Evolutionary conservation across 2,888 invertebrate species (phyloP), one percentile per base, ranked within the genome.

Genomic region (Steinernema hermaphroditum): DNA sequence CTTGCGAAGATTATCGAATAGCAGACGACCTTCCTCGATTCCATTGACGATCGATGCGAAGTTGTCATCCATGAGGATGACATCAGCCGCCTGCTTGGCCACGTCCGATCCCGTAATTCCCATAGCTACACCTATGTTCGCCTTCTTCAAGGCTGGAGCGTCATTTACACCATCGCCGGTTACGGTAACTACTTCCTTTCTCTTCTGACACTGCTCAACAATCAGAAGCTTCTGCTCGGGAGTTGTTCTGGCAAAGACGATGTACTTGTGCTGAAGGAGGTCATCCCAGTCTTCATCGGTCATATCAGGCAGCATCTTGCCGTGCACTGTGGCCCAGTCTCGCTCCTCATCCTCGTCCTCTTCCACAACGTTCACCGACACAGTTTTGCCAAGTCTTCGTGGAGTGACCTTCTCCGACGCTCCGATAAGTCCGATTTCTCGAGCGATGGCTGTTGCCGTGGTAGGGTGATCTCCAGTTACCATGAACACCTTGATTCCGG

Each of bases 401-500:
- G 46, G 46, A 9, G 4, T n/a, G 4, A 46, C 46, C 22, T 46
- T 46, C n/a, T 68, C 34, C 68, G 12, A n/a, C 2, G 71, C 70
- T 14, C 57, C 77, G 57, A 82, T 81, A 73, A 83, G 76, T 70
- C 81, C 81, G 69, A 83, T 83, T 69, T 83, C 81, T 1, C 78
- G 72, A n/a, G 83, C 83, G 44, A 83, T 82, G 14, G 83, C 83
- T 14, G 79, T 77, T 19, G 83, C 83, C 9, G 83, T 82, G 19
- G 80, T 74, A 24, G 78, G 80, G 72, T 83, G 83, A 68, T 83
- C 83, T 50, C 83, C 83, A 9, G 83, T 83, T 24, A 83, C 81
- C 81, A 83, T 81, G 73, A 81, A 83, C 19, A 82, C 81, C 74
- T 82, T 82, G 71, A 83, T 81, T 68, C 83, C 83, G 9, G 83